Percentiles rank a stretch among this genome's conserved stretches.
Conservation (phyloP, 2,888 invertebrate species). For the Tenthredo notha region DNA sequence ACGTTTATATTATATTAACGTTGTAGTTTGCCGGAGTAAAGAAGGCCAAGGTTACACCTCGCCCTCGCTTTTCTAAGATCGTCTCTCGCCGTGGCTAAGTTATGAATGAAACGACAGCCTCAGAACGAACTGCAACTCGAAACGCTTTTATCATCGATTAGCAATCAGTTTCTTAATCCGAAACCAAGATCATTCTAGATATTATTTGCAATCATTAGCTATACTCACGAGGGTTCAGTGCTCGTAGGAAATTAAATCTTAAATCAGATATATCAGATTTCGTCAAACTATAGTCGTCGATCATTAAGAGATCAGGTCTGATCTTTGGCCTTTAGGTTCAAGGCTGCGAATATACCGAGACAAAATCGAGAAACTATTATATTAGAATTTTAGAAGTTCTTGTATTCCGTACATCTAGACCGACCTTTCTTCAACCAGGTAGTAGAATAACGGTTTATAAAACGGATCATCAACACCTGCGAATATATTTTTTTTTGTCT, state of each 20-base stretch:
- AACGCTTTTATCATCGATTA: background rate
- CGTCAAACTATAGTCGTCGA: background rate
- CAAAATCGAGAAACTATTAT: background rate
- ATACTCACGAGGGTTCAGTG: background rate
- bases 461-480: background rate
- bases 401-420: background rate
- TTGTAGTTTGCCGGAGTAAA: slow-evolving; percentile 20
- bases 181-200: background rate
- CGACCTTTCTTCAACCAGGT: background rate
- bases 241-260: too few relatives aligned
- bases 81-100: slow-evolving; percentile 27
- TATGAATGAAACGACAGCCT: slow-evolving; percentile 30
- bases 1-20: background rate
- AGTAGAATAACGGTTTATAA: background rate
- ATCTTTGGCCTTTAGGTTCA: too few relatives aligned
- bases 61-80: slow-evolving; percentile 38
- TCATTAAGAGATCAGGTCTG: background rate
- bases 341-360: background rate
- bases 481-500: background rate
- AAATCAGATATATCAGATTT: background rate
- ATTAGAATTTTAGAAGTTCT: background rate
- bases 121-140: background rate
- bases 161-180: background rate
- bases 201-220: background rate
- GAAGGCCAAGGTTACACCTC: slow-evolving; percentile 52